These are phyloP conservation scores for Nomada hirtipes DNA, from an alignment of 2,888 invertebrate genomes.

Conservation along the genomic window DNA sequence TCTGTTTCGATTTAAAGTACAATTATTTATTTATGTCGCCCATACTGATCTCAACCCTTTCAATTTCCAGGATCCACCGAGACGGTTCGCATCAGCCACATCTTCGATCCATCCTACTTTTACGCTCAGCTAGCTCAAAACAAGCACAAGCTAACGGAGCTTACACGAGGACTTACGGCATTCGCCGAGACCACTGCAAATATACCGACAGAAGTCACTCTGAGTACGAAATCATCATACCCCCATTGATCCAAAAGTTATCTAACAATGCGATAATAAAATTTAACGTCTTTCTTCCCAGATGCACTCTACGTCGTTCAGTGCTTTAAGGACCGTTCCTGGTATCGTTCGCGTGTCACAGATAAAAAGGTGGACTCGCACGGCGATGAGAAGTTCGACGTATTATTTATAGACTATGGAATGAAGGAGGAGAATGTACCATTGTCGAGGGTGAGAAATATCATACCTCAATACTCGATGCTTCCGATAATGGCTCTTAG, in stretches of 20 bases:
- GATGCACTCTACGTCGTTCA: conserved; percentile 58
- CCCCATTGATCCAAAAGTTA: background rate
- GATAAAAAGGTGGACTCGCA: conserved; percentile 72
- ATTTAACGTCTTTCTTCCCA: conserved; percentile 16
- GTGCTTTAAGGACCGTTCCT: conserved; percentile 83
- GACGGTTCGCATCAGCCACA: conserved; percentile 82
- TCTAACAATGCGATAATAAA: background rate
- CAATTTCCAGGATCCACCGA: conserved; percentile 37
- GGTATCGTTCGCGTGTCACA: conserved; percentile 88
- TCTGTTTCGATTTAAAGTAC: background rate
- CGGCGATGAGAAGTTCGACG: conserved; percentile 83
- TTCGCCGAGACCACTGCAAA: background rate
- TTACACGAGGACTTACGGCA: background rate
- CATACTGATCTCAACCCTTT: no score
- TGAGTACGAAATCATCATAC: conserved; percentile 35
- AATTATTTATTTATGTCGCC: background rate
- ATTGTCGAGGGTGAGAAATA: conserved; percentile 82
- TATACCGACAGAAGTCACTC: conserved; percentile 30
- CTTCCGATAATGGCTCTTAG: conserved; percentile 85
- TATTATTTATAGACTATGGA: conserved; percentile 89
- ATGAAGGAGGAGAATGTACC: conserved; percentile 85
- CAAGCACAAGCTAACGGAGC: conserved; percentile 20
- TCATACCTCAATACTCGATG: conserved; percentile 29
- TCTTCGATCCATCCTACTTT: conserved; percentile 88
- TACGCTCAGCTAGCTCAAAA: conserved; percentile 85